Base-by-base conservation (phyloP, 2,888 invertebrate species). In the Dasypogon diadema region DNA sequence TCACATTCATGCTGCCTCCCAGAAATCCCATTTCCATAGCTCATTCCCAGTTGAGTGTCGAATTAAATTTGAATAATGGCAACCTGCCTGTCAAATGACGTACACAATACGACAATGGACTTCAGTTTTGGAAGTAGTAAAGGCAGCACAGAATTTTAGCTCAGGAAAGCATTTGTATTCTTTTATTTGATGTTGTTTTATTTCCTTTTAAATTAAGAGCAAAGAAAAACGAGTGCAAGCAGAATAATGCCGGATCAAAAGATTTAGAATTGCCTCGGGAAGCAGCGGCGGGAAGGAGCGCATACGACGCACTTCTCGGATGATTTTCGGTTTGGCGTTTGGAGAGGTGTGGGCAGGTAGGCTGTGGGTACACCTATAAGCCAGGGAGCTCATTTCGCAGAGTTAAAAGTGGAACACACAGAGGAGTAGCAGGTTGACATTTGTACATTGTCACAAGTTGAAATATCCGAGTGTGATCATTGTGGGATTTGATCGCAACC, bases 51-150 rank as follows among this genome's bases (percentile, higher is more conserved):
- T 55, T 34, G 70, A 77, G 77, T 77, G 77, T 77, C 77, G 74
- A 76, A 77, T 76, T 77, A 74, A 77, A 77, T 77, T 76, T 77
- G 77, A 77, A 77, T 77, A 77, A 77, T 77, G 76, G 77, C 77
- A 76, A 76, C 77, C 70, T 77, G 77, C 76, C 77, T 46, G 73
- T 77, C 77, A 77, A 74, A 76, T 77, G 73, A 56, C 73, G 24
- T 65, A 63, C 30, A 63, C 76, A 76, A 76, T 74, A 63, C 73
- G 73, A 76, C 60, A 73, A 76, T 73, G 58, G 73, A 56, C 42
- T 46, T 42, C 56, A 73, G 42, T 73, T 73, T 73, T 37, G 37
- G 42, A 42, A 63, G 30, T 24, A 26, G 56, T 26, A 30, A 10
- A 54, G 54, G 18, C 42, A 42, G 42, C 42, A 42, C 42, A 54